phyloP scores from a whole-genome alignment of 2,113 vertebrate genomes.

The Leptosomus discolor region DNA sequence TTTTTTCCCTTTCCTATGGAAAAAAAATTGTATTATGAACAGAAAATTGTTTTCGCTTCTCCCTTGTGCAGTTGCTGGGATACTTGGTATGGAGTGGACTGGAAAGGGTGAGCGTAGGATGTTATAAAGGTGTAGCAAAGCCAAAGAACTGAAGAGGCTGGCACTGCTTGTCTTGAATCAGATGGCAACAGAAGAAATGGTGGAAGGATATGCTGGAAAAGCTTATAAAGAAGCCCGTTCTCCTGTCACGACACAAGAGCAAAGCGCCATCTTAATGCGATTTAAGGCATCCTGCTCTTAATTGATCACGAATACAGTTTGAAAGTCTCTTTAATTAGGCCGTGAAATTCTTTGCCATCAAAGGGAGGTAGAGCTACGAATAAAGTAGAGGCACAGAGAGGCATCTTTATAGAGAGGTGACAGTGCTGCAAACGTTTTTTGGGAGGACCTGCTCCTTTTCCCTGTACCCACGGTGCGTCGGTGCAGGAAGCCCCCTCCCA shows the following conservation, averaged over 20 bases:
- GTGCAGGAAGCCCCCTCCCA: rapidly evolving
- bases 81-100: neutral
- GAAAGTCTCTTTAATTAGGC: neutral
- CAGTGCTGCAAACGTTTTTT: neutral
- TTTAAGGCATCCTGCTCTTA: neutral
- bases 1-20: neutral
- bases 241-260: neutral
- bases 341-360: neutral
- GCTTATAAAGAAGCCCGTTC: neutral
- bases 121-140: neutral
- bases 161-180: neutral
- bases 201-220: neutral
- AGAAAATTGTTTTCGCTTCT: neutral
- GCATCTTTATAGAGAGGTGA: neutral
- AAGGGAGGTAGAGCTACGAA: neutral
- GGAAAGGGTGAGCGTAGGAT: neutral
- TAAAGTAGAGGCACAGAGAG: neutral
- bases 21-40: neutral
- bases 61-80: rapidly evolving
- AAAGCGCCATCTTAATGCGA: neutral
- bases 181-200: neutral
- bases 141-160: neutral
- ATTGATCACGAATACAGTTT: no score
- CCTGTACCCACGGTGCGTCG: rapidly evolving
- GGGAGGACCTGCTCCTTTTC: neutral